A percentile compares a stretch with the other conserved stretches of the same genome.
Conservation (phyloP, 1,140 invertebrate species). For the Nephotettix cincticeps region DNA sequence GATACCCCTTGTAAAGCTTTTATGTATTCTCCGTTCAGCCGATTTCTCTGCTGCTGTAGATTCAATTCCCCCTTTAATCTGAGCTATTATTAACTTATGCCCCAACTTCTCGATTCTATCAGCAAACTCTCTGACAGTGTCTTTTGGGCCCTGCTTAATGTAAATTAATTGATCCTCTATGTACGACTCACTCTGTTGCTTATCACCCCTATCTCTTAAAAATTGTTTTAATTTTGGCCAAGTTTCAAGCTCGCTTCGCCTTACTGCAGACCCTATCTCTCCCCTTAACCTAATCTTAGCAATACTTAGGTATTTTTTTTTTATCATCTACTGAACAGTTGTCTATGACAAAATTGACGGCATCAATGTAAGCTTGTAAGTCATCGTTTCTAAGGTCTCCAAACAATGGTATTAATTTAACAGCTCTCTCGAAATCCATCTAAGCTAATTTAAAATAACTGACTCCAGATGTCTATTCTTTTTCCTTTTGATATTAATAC, state of each 20-base stretch:
- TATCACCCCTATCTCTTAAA: not conserved
- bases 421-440: not conserved
- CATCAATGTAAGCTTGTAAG: not conserved
- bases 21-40: not conserved
- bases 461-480: no score
- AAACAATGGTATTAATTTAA: not conserved
- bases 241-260: not conserved
- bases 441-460: no score
- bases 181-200: not conserved
- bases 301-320: not conserved
- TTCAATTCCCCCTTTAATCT: not conserved
- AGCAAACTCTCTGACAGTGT: not conserved
- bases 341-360: not conserved
- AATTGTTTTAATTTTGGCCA: not conserved
- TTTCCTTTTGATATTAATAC: no score
- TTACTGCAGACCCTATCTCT: not conserved
- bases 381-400: not conserved
- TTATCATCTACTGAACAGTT: not conserved
- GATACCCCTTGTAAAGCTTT: not conserved
- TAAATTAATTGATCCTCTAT: not conserved
- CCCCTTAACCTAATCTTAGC: not conserved
- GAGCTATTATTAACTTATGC: not conserved
- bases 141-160: not conserved
- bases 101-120: conserved; percentile 1
- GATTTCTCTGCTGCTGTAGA: not conserved